phyloP scores from a whole-genome alignment of 2,113 vertebrate genomes.

The Ranitomeya variabilis region DNA sequence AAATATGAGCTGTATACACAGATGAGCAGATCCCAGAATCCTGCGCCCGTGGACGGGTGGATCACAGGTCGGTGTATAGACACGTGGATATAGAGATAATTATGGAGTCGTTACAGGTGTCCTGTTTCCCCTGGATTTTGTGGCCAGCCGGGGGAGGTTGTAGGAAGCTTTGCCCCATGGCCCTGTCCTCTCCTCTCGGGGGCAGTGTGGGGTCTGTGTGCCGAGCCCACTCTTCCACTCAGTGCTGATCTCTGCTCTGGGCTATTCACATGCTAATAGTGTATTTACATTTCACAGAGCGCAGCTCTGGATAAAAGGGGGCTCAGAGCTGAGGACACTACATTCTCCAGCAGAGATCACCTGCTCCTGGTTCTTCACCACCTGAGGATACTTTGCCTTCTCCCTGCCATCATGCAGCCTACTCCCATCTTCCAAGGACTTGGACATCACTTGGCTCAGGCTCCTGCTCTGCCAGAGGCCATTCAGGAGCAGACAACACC shows the following conservation, averaged over 20 bases:
- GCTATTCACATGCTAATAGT: constrained; percentile 43
- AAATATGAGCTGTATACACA: too few relatives aligned
- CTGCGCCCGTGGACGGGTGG: too few relatives aligned
- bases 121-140: too few relatives aligned
- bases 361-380: neutral
- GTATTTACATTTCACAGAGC: constrained; percentile 38
- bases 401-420: neutral
- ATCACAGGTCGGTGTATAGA: too few relatives aligned
- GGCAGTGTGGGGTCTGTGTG: constrained; percentile 33
- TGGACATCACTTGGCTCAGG: neutral
- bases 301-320: constrained; percentile 16
- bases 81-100: too few relatives aligned
- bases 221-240: neutral
- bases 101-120: too few relatives aligned
- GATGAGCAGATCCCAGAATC: too few relatives aligned
- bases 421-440: neutral
- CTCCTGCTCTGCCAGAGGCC: neutral
- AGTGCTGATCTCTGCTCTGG: neutral
- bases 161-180: neutral
- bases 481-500: neutral
- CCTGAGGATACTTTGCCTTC: neutral
- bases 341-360: neutral
- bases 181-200: constrained; percentile 27
- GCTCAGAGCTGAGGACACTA: neutral
- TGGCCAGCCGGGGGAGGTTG: too few relatives aligned